Evolutionary conservation across 2,113 vertebrate genomes (phyloP).

Genomic region (Craseonycteris thonglongyai): DNA sequence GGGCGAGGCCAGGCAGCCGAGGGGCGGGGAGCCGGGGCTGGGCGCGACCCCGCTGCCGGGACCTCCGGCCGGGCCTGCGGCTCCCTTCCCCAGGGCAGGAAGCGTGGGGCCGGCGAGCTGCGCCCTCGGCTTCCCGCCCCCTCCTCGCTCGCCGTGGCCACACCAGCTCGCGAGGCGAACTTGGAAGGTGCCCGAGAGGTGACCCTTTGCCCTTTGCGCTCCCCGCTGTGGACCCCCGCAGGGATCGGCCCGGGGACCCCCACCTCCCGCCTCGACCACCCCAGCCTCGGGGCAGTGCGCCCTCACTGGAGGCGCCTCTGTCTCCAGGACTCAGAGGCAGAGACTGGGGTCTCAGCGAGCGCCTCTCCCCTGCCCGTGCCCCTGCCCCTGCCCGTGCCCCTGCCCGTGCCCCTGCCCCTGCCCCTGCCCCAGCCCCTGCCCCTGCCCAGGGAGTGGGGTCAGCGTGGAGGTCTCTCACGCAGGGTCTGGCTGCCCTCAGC

Average conservation of each 20-base stretch:
- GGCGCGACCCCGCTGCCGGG: neutral
- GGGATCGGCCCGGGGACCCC: neutral
- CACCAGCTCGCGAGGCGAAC: neutral
- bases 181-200: neutral
- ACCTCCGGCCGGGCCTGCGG: neutral
- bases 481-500: neutral
- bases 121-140: neutral
- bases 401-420: no score
- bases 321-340: neutral
- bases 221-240: neutral
- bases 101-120: neutral
- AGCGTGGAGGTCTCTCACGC: neutral
- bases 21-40: neutral
- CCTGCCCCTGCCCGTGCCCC: neutral
- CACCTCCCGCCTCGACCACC: accelerated
- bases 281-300: neutral
- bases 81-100: neutral
- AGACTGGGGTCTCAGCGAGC: neutral
- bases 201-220: neutral
- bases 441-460: neutral
- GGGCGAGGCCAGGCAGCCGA: conserved; percentile 40
- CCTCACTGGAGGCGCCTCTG: neutral
- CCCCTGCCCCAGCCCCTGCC: neutral
- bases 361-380: neutral
- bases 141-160: neutral